A percentile compares a stretch with the other conserved stretches of the same genome.
Evolutionary conservation across 2,113 vertebrate genomes (phyloP).

Genomic region (Neolamprologus longior): DNA sequence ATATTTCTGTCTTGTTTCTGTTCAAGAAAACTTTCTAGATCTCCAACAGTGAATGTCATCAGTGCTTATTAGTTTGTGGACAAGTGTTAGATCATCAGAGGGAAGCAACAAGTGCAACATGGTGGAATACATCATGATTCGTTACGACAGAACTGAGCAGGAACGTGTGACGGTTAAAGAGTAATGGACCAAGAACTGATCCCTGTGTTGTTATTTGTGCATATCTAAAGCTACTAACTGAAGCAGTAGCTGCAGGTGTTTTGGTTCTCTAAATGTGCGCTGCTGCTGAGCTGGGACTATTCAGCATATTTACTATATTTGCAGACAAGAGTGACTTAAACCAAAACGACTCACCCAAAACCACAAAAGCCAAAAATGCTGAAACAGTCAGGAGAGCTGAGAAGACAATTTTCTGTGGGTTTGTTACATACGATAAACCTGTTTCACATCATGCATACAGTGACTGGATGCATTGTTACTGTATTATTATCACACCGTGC

Average conservation of each 20-base stretch:
- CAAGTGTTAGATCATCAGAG: neutral
- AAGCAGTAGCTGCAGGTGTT: neutral
- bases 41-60: neutral
- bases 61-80: neutral
- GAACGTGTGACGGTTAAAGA: neutral
- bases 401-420: neutral
- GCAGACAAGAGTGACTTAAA: neutral
- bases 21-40: neutral
- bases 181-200: neutral
- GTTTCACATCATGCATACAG: neutral
- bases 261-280: accelerated
- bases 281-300: neutral
- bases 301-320: neutral
- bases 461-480: neutral
- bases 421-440: neutral
- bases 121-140: neutral
- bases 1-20: neutral
- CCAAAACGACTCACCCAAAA: neutral
- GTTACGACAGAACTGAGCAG: neutral
- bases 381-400: neutral
- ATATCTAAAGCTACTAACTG: neutral
- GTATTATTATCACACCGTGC: neutral
- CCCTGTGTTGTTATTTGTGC: neutral
- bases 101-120: neutral
- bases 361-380: neutral